Conservation (phyloP, 2,888 invertebrate genomes). For the Isoperla grammatica region DNA sequence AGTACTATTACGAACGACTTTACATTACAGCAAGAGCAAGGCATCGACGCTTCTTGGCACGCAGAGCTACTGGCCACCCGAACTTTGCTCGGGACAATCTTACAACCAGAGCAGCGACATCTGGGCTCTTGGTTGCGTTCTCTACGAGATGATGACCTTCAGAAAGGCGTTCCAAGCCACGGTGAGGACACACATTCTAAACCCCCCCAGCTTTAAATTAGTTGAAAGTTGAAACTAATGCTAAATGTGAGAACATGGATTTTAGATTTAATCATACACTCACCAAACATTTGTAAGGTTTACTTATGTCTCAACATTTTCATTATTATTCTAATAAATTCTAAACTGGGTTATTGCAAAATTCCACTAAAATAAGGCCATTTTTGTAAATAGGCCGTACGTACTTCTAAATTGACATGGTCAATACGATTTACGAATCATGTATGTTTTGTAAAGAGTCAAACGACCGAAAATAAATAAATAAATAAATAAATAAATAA, state of each 20-base stretch:
- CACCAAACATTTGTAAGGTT: constrained; percentile 32
- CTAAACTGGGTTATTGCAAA: too few relatives aligned
- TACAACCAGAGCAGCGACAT: constrained; percentile 78
- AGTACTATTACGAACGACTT: too few relatives aligned
- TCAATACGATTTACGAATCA: too few relatives aligned
- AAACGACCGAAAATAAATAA: too few relatives aligned
- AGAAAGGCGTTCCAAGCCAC: constrained; percentile 66
- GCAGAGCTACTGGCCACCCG: constrained; percentile 79
- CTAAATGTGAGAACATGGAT: not conserved
- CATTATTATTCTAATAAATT: too few relatives aligned
- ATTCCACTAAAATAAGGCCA: too few relatives aligned
- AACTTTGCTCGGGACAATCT: constrained; percentile 68
- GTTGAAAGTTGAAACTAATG: not conserved
- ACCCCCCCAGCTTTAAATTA: not conserved
- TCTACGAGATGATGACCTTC: constrained; percentile 75
- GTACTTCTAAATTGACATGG: too few relatives aligned
- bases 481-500: too few relatives aligned
- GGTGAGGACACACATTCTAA: constrained; percentile 44
- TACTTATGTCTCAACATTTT: too few relatives aligned
- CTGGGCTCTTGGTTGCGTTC: constrained; percentile 80
- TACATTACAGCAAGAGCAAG: constrained; percentile 48
- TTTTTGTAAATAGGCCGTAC: too few relatives aligned
- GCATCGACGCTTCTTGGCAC: constrained; percentile 67
- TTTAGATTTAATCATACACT: too few relatives aligned
- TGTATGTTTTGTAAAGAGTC: too few relatives aligned